Conservation (phyloP, 2,113 vertebrate genomes). For the Elgaria multicarinata region DNA sequence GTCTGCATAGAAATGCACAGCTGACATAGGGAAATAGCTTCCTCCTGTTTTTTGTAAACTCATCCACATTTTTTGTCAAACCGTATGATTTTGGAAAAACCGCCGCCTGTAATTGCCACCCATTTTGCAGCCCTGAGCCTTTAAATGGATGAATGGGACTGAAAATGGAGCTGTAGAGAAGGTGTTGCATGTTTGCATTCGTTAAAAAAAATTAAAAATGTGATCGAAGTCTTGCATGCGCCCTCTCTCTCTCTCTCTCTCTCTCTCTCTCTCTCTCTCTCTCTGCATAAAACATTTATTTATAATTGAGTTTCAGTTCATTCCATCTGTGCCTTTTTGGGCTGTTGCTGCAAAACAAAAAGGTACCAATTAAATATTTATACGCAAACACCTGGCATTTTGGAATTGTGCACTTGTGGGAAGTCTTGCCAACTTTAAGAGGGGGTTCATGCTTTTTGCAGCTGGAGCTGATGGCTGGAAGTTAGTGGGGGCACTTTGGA, state of each 20-base stretch:
- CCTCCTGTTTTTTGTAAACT: conserved; percentile 9
- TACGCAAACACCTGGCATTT: conserved; percentile 50
- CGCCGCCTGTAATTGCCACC: background rate
- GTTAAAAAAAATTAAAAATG: conserved; percentile 32
- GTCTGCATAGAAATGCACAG: background rate
- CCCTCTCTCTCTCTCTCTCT: conserved; percentile 4
- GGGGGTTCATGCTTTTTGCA: conserved; percentile 22
- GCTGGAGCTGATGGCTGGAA: conserved; percentile 22
- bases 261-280: background rate
- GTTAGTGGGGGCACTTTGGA: background rate
- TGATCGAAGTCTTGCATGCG: conserved; percentile 16
- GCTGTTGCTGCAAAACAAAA: conserved; percentile 55
- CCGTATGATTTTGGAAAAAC: background rate
- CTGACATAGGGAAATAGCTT: background rate
- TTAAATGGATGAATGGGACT: conserved; percentile 5
- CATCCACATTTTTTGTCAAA: conserved; percentile 29
- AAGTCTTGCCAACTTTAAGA: background rate
- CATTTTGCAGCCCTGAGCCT: background rate
- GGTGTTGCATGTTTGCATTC: conserved; percentile 36
- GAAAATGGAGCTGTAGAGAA: conserved; percentile 32
- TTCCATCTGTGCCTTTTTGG: conserved; percentile 54
- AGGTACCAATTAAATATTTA: conserved; percentile 60
- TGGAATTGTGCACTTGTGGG: conserved; percentile 14
- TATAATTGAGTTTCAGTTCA: conserved; percentile 52
- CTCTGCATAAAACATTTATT: conserved; percentile 35